Conservation (phyloP, 2,113 vertebrate species). For the Chloebia gouldiae region DNA sequence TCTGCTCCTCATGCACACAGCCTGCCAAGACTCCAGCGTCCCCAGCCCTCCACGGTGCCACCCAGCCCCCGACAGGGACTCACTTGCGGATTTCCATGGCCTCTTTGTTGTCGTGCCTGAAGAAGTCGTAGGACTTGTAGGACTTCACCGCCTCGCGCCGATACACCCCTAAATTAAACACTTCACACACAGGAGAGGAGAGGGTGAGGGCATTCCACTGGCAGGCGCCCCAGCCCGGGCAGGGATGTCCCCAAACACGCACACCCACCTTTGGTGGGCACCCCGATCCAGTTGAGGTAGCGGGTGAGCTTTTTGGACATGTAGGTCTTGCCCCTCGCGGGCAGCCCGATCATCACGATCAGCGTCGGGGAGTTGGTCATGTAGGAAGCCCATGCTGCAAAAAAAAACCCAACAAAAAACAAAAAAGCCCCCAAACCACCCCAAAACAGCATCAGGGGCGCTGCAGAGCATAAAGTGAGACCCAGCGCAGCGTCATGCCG, state of each 20-base stretch:
- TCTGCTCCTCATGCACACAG: background rate
- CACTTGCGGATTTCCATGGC: conserved; percentile 98
- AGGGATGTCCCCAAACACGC: accelerated
- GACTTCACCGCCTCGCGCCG: conserved; percentile 90
- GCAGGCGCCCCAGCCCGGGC: background rate
- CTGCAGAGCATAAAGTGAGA: background rate
- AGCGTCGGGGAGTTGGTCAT: conserved; percentile 97
- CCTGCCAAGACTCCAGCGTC: background rate
- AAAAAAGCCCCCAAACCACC: background rate
- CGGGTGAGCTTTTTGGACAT: conserved; percentile 97
- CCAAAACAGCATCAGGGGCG: background rate
- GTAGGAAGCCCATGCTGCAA: conserved; percentile 92
- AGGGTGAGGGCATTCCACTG: background rate
- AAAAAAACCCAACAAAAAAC: background rate
- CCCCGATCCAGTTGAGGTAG: conserved; percentile 98
- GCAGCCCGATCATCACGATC: conserved; percentile 97
- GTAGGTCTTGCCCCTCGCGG: conserved; percentile 91
- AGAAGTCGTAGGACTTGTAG: conserved; percentile 97
- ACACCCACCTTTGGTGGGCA: conserved; percentile 89
- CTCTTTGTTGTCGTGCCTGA: conserved; percentile 94
- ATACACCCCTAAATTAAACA: conserved; percentile 96
- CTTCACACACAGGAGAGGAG: conserved; percentile 58
- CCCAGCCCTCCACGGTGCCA: accelerated
- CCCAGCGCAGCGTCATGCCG: accelerated
- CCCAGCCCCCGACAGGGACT: background rate